Percentiles rank a stretch among this genome's conserved stretches.
These are phyloP conservation scores for Cotesia chilonis DNA, from an alignment of 1,140 invertebrate species.

Conservation along the genomic window DNA sequence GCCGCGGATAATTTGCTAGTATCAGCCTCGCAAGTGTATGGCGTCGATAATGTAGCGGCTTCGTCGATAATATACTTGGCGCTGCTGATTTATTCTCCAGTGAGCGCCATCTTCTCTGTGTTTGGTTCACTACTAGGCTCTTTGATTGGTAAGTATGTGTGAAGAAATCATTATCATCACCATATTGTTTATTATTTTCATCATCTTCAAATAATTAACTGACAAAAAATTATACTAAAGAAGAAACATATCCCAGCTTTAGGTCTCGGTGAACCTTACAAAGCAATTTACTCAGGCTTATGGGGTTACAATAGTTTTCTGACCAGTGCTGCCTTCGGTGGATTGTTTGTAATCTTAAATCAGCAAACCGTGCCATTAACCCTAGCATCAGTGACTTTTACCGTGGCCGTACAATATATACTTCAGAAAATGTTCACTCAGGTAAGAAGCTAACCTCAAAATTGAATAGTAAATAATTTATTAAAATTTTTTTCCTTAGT, in stretches of 20 bases:
- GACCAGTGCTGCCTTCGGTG: constrained; percentile 57
- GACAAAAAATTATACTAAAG: background rate
- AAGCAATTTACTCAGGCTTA: constrained; percentile 55
- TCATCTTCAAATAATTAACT: too few species aligned
- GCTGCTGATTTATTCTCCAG: constrained; percentile 62
- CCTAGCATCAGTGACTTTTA: constrained; percentile 55
- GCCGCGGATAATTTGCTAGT: background rate
- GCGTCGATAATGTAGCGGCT: constrained; percentile 52
- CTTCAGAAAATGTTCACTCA: constrained; percentile 44
- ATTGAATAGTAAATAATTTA: background rate
- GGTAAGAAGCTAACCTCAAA: constrained; percentile 38
- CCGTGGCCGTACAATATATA: constrained; percentile 56
- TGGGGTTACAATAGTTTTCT: constrained; percentile 64
- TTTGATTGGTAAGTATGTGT: constrained; percentile 54
- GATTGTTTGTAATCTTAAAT: constrained; percentile 59
- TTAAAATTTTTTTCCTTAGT: constrained; percentile 45
- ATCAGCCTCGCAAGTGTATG: constrained; percentile 60
- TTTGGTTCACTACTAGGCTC: constrained; percentile 54
- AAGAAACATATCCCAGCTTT: constrained; percentile 43
- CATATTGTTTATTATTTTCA: too few species aligned
- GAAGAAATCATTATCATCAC: background rate
- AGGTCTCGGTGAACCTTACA: constrained; percentile 46
- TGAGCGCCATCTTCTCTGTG: constrained; percentile 55
- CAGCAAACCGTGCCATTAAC: constrained; percentile 55
- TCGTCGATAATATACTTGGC: constrained; percentile 61